Evolutionary conservation across 2,888 invertebrate species (phyloP), one percentile per base, ranked within the genome.

Genomic region (Drosophila demipolita): DNA sequence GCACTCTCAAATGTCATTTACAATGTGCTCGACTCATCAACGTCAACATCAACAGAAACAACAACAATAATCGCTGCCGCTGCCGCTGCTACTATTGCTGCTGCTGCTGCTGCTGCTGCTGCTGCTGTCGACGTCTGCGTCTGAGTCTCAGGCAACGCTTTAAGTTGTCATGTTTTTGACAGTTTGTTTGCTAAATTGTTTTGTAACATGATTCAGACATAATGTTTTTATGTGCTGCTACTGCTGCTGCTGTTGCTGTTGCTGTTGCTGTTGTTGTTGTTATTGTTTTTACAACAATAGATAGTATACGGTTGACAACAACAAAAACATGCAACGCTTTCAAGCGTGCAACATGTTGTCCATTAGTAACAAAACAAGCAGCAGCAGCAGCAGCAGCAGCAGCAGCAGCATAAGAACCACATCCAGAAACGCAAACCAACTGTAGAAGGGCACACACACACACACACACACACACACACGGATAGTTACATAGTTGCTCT

Each of bases 131-230:
- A 36, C 23, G 73, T 59, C 62, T 38, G 49, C 69, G 69, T 60
- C 58, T 33, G 65, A 78, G 79, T 87, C 84, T 76, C 76, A 57
- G 72, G 76, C 85, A 84, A 78, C 87, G 86, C 86, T 83, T 85
- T 80, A 82, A 86, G 88, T 84, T 90, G 90, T 90, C 90, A 90
- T 90, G 90, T 90, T 90, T 91, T 87, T 88, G 90, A 90, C 90
- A 90, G 89, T 90, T 91, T 90, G 89, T 89, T 88, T 91, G 91
- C 90, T 90, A 90, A 90, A 90, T 90, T 90, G 87, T 90, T 82
- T 87, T 88, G 83, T 82, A 85, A 91, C 87, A 90, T 90, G 91
- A 82, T 89, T 88, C 82, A 86, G 90, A 90, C 89, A 87, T 82
- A 80, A 85, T 83, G 79, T 80, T 80, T 73, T 73, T 83, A 80